Evolutionary conservation across 2,113 vertebrate species (phyloP), one percentile per base, ranked within the genome.

Genomic region (Morone saxatilis): DNA sequence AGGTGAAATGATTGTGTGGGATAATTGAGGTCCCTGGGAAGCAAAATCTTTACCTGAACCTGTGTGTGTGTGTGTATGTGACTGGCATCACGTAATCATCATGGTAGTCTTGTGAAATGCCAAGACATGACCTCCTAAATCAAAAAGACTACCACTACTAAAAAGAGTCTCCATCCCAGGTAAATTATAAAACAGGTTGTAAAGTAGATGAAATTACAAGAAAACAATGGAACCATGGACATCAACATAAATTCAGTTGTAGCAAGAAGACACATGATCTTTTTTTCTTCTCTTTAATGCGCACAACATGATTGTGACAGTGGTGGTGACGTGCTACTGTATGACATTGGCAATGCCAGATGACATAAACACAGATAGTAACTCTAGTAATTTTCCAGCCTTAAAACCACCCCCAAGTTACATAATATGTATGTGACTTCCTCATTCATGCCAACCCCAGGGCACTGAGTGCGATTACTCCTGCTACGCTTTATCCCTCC

Each of bases 301-400:
- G 47, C 67, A 74, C n/a, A 31, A 31, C 31, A 51, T 7, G 45
- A 36, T n/a, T 25, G 50, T 22, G 51, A 17, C 17, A 38, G 17
- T 31, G 54, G 67, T 0, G 0, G 54, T 66, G 84, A 57, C 73
- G 43, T 62, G 63, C 16, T 56, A 61, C 41, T 36, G 31, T 12
- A 47, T 85, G 83, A 81, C 80, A 69, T 11, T 36, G 47, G 40
- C 59, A 68, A 48, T 2, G 72, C 61, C 73, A 76, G 50, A 78
- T 82, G 85, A 92, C 77, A 81, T 72, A 83, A 90, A 88, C 88
- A 87, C 60, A 36, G 67, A 59, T 5, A 4, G 51, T 75, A 66
- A 85, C 78, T 85, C 68, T 76, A 82, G 90, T 93, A 88, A 89
- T 91, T 94, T 94, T 91, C 91, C 91, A 89, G 88, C 82, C 62